Conservation (phyloP, 2,797 vertebrate genomes). For the Myiotriccus ornatus region DNA sequence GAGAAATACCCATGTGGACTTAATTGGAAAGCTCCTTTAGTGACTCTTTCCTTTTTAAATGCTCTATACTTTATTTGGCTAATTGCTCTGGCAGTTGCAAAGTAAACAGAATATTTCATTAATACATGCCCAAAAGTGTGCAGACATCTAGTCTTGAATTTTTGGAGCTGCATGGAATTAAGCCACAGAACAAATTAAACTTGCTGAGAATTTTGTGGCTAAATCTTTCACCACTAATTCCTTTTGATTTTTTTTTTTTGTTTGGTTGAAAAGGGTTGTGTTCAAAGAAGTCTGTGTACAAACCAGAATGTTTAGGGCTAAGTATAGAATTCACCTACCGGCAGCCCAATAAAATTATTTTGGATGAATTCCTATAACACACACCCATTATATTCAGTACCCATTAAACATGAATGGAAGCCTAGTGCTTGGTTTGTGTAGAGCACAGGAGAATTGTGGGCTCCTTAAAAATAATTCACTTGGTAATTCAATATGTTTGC, state of each 20-base stretch:
- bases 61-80: conserved; percentile 38
- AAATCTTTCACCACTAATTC: conserved; percentile 32
- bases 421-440: not conserved
- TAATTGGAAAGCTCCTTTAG: conserved; percentile 17
- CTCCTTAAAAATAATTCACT: not conserved
- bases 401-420: not conserved
- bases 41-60: not conserved
- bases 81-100: conserved; percentile 53
- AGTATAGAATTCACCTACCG: not conserved
- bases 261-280: not conserved
- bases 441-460: not conserved
- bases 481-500: not conserved
- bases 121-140: conserved; percentile 44
- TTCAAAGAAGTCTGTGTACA: not conserved
- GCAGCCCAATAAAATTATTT: not conserved
- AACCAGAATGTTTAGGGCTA: conserved; percentile 3
- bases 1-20: not conserved
- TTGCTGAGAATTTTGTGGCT: conserved; percentile 46
- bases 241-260: conserved; percentile 10
- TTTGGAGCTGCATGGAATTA: conserved; percentile 13
- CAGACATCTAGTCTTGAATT: conserved; percentile 19
- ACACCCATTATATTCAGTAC: not conserved
- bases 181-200: conserved; percentile 44
- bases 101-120: conserved; percentile 52
- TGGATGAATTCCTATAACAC: not conserved